These are phyloP conservation scores for Microctonus hyperodae DNA, from an alignment of 2,888 invertebrate genomes.

Conservation along the genomic window DNA sequence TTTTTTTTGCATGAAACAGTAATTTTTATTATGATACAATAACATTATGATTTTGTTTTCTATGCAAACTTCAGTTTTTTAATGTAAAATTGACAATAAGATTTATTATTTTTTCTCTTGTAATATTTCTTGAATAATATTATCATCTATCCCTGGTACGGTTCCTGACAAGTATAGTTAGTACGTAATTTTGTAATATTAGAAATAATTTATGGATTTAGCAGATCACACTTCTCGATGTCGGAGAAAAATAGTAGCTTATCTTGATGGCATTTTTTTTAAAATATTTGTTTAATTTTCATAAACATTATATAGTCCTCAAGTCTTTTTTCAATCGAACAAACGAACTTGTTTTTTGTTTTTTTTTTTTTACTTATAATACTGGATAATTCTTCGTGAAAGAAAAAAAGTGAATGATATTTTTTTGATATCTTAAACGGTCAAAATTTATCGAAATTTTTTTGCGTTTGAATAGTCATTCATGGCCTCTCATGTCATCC, in stretches of 20 bases:
- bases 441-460: not conserved
- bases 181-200: slow-evolving; percentile 1
- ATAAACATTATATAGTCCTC: not conserved
- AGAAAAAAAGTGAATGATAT: slow-evolving; percentile 15
- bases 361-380: slow-evolving; percentile 8
- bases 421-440: slow-evolving; percentile 14
- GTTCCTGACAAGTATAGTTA: slow-evolving; percentile 51
- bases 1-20: slow-evolving; percentile 56
- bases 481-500: not conserved
- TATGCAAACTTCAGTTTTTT: slow-evolving; percentile 7
- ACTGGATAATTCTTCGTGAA: slow-evolving; percentile 19
- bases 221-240: not conserved
- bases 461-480: slow-evolving; percentile 7
- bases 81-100: slow-evolving; percentile 44
- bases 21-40: slow-evolving; percentile 62
- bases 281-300: not conserved
- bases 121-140: slow-evolving; percentile 31
- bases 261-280: not conserved
- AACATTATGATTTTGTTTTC: slow-evolving; percentile 44
- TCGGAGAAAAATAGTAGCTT: not conserved
- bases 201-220: not conserved
- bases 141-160: slow-evolving; percentile 50
- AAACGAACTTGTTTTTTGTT: not conserved
- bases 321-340: too few species aligned
- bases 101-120: slow-evolving; percentile 28